Evolutionary conservation across 2,888 invertebrate genomes (phyloP).

Genomic region (Eutolmus rufibarbis): DNA sequence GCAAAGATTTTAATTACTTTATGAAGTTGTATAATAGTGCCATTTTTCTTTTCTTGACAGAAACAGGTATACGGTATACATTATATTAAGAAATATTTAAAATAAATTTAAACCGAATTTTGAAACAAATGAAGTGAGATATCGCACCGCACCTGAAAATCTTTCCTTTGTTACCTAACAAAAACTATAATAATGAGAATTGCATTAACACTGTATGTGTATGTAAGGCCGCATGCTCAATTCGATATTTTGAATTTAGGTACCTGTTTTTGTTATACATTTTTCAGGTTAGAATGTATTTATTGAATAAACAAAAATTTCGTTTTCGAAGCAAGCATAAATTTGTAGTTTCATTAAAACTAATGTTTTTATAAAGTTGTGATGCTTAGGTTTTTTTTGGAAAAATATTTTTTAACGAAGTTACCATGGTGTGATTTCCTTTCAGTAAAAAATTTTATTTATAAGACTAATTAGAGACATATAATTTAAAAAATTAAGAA

Average conservation of each 20-base stretch:
- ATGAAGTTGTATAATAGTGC: not conserved
- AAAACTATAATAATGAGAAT: not conserved
- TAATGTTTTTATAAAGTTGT: not conserved
- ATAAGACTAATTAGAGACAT: not conserved
- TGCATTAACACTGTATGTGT: not conserved
- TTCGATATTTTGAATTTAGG: conserved; percentile 21
- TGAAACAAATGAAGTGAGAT: not conserved
- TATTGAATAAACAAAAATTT: conserved; percentile 27
- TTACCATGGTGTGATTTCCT: too few relatives aligned
- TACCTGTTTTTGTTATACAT: conserved; percentile 35
- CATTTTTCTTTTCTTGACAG: not conserved
- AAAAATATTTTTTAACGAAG: too few relatives aligned
- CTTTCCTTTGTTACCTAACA: not conserved
- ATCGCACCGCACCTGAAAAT: not conserved
- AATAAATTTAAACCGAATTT: not conserved
- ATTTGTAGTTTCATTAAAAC: not conserved
- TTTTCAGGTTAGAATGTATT: conserved; percentile 33
- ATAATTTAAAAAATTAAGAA: not conserved
- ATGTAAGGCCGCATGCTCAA: conserved; percentile 15
- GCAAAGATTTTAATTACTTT: not conserved
- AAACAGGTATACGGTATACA: not conserved
- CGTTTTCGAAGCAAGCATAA: conserved; percentile 29
- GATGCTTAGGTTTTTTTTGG: too few relatives aligned
- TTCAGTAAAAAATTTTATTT: too few relatives aligned
- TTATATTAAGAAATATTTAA: not conserved